These are phyloP conservation scores for Drosophila simulans DNA, from an alignment of 1,140 invertebrate species.

Conservation along the genomic window DNA sequence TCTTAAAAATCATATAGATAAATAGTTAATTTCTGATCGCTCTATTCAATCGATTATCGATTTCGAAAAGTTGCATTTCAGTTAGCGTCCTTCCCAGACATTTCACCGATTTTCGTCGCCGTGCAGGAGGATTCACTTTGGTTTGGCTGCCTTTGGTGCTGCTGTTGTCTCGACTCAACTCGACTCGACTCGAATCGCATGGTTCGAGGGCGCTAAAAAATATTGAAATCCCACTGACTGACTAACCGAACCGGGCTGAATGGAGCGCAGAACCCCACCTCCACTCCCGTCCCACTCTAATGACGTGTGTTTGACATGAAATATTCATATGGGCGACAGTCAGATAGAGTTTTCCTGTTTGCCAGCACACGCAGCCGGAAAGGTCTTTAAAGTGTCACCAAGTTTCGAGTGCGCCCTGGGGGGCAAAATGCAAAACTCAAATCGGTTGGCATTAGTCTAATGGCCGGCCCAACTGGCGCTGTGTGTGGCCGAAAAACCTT, in stretches of 20 bases:
- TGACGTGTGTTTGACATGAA: conserved; percentile 82
- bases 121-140: conserved; percentile 30
- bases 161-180: conserved; percentile 39
- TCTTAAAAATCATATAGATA: no score
- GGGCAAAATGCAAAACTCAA: conserved; percentile 73
- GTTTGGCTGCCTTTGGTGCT: conserved; percentile 40
- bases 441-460: conserved; percentile 78
- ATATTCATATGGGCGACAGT: conserved; percentile 72
- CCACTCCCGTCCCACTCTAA: conserved; percentile 56
- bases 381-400: conserved; percentile 80
- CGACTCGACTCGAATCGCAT: conserved; percentile 25
- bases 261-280: conserved; percentile 17
- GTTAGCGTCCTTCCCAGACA: no score
- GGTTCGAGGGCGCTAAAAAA: conserved; percentile 66
- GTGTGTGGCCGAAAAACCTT: conserved; percentile 5
- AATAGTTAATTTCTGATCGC: no score
- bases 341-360: conserved; percentile 44
- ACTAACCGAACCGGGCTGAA: conserved; percentile 48
- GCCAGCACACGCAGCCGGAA: conserved; percentile 24
- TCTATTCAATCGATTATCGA: no score
- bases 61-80: no score
- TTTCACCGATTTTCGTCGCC: background rate
- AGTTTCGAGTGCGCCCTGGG: conserved; percentile 46
- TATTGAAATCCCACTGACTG: conserved; percentile 80
- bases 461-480: conserved; percentile 68